Evolutionary conservation across 2,113 vertebrate species (phyloP).

Genomic region (Kryptolebias marmoratus): DNA sequence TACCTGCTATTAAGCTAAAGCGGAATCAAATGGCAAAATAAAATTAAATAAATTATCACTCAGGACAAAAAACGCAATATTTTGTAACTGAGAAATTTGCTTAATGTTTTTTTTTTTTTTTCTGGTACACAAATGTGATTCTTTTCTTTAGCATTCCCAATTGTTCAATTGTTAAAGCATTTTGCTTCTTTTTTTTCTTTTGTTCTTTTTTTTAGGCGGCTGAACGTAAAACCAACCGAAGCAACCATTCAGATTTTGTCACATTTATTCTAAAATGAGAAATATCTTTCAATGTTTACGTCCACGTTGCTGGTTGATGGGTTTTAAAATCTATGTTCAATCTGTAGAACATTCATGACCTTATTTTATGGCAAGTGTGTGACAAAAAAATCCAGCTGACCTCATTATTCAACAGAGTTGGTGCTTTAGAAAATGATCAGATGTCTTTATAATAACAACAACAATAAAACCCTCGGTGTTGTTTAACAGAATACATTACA

Average conservation of each 20-base stretch:
- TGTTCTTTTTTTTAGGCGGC: not conserved
- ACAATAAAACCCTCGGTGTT: not conserved
- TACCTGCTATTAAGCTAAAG: no score
- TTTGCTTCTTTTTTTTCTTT: slow-evolving; percentile 22
- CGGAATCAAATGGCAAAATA: no score
- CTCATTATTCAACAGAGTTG: not conserved
- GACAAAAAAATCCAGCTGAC: not conserved
- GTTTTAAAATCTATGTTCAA: not conserved
- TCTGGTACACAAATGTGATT: no score
- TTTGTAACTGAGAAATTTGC: no score
- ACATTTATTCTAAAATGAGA: not conserved
- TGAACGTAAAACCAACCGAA: not conserved
- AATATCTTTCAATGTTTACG: not conserved
- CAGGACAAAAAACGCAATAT: no score
- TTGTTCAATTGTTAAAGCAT: no score
- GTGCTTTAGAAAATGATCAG: slow-evolving; percentile 1
- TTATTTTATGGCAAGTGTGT: not conserved
- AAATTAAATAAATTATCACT: no score
- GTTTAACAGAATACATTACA: slow-evolving; percentile 2
- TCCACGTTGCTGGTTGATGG: not conserved
- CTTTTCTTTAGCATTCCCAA: not conserved
- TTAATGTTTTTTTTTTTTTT: no score
- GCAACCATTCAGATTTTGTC: not conserved
- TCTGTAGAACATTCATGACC: not conserved
- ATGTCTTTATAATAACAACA: not conserved